Conservation (phyloP, 2,797 vertebrate species). For the Sarcophilus harrisii region DNA sequence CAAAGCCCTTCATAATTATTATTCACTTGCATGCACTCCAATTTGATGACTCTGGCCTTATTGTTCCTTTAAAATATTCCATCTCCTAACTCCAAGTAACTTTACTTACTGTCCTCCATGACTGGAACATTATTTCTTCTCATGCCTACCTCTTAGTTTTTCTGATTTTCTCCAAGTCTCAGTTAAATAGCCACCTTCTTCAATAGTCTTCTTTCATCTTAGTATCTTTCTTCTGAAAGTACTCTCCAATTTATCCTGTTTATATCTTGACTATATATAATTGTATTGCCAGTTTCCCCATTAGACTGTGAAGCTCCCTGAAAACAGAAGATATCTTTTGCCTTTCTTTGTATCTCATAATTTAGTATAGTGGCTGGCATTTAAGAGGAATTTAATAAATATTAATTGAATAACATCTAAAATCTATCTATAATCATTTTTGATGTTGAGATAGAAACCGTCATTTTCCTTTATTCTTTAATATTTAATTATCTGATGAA, state of each 20-base stretch:
- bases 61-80: not conserved
- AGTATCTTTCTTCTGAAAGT: not conserved
- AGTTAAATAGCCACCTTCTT: not conserved
- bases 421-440: not conserved
- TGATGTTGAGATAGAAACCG: not conserved
- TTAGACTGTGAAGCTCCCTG: not conserved
- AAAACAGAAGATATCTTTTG: not conserved
- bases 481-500: not conserved
- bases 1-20: not conserved
- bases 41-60: not conserved
- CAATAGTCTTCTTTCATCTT: not conserved
- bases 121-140: not conserved
- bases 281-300: not conserved
- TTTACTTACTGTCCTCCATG: not conserved
- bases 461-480: not conserved
- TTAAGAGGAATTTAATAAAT: not conserved
- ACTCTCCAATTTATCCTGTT: not conserved
- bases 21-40: not conserved
- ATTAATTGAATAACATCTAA: not conserved
- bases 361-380: not conserved
- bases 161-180: not conserved
- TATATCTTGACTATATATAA: not conserved
- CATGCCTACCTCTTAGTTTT: not conserved
- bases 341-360: not conserved
- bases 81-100: not conserved